Conservation (phyloP, 2,888 invertebrate genomes). For the Nomada fucata region DNA sequence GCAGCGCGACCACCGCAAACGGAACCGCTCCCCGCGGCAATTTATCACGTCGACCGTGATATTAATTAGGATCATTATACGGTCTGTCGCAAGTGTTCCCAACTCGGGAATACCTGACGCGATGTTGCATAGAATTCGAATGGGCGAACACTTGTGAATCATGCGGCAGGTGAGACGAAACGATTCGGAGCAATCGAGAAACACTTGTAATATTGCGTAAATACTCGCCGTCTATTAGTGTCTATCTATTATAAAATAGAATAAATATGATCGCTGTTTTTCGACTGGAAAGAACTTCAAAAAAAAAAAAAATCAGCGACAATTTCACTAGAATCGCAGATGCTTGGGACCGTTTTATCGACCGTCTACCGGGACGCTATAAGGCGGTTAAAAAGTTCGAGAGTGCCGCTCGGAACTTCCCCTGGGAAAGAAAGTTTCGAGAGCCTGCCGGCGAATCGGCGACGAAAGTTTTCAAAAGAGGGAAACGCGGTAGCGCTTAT, state of each 20-base stretch:
- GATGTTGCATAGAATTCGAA: not conserved
- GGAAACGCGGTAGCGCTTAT: conserved; percentile 15
- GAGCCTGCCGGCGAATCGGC: conserved; percentile 33
- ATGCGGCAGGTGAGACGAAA: not conserved
- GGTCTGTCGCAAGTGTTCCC: not conserved
- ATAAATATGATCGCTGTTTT: too few relatives aligned
- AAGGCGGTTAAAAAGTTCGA: conserved; percentile 51
- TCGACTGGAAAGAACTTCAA: conserved; percentile 1
- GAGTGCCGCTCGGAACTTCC: conserved; percentile 37
- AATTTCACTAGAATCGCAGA: conserved; percentile 35
- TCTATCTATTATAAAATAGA: too few relatives aligned
- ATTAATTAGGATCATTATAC: conserved; percentile 39
- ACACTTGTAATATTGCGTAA: too few relatives aligned
- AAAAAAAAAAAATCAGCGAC: conserved; percentile 49
- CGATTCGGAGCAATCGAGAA: not conserved
- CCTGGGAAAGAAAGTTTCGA: conserved; percentile 40
- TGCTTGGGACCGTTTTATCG: conserved; percentile 51
- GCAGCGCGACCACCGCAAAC: conserved; percentile 13
- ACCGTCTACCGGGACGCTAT: conserved; percentile 29
- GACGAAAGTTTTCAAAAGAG: conserved; percentile 43
- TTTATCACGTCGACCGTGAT: conserved; percentile 27
- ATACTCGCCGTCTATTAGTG: too few relatives aligned
- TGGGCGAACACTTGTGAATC: not conserved
- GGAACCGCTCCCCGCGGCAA: conserved; percentile 16
- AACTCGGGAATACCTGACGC: not conserved